Evolutionary conservation across 2,888 invertebrate species (phyloP), one percentile per base, ranked within the genome.

Genomic region (Caenorhabditis drosophilae): DNA sequence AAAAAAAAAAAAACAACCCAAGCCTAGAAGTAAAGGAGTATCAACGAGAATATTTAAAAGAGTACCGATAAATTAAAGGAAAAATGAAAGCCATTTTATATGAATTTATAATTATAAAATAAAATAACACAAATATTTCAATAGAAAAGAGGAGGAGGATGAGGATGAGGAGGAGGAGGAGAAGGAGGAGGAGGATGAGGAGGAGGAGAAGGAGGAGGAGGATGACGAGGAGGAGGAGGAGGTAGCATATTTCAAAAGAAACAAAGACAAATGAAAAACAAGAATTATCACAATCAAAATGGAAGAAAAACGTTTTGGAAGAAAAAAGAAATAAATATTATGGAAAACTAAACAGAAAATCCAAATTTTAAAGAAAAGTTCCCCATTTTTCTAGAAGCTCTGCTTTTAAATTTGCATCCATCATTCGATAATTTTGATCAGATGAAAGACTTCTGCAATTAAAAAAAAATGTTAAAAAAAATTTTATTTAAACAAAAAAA

Each of bases 321-420:
- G 7, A 31, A 31, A 31, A 31, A 31, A 31, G 12, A 31, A 31
- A 31, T 31, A 47, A 12, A 15, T 26, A 25, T n/a, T 47, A 27
- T 4, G 26, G n/a, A 22, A 40, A 20, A 31, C 12, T 12, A 50
- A 48, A 34, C 18, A 31, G 45, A 50, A 16, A 50, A 26, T 41
- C 25, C 31, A 6, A 34, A 36, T 11, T 20, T 49, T 51, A 70
- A 16, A 70, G 56, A 55, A 70, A 67, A 18, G 67, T 57, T 12
- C 72, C 72, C 69, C 69, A 72, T 35, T 70, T 72, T 44, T 72
- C 72, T 22, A 72, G 57, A n/a, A 72, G 54, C 52, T 72, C 69
- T 9, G 72, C 67, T 36, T 72, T 72, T 27, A 72, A 49, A 18
- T 69, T 60, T 2, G 67, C 48, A 34, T 53, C 35, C 72, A 72